Base-by-base conservation (phyloP, 2,888 invertebrate species). In the Ischnus inquisitorius region DNA sequence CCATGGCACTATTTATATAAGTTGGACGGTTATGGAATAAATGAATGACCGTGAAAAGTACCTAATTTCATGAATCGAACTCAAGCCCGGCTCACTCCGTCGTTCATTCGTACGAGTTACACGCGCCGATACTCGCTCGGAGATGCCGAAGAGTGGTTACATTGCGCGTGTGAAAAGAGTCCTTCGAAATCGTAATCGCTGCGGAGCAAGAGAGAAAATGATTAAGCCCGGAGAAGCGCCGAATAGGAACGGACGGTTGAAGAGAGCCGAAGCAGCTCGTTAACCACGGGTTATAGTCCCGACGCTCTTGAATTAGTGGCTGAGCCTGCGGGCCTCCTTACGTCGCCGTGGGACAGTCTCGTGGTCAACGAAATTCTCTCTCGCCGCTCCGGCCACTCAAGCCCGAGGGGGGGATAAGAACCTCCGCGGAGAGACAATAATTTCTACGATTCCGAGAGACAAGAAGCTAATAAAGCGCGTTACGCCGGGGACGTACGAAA, bases 361-460 rank as follows among this genome's bases (percentile, higher is more conserved):
- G 86, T 87, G 85, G 84, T 81, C 78, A 88, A 86, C 79, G 85
- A 60, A 78, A 72, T 72, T 77, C 76, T 64, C 67, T 54, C 60
- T 64, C 46, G 34, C 34, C 14, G 34, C 19, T 51, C n/a, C 16
- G 41, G 28, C 43, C 16, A 43, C 54, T 41, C 48, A 25, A 48
- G 76, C 57, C 16, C 69, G 25, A 67, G 57, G 82, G 64, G 82
- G 19, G 77, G 75, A 71, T 14, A 68, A 84, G 65, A 78, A 71
- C 67, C 28, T 69, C 8, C 19, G 46, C 34, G 85, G 78, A 76
- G 79, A 86, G 84, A 83, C 86, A 88, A 88, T 90, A 90, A 91
- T 92, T 92, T 91, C 90, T 90, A 91, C 89, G 89, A 91, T 91
- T 89, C 89, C 90, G 84, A 77, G 84, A 77, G 86, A 89, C 89